Evolutionary conservation across 2,888 invertebrate genomes (phyloP).

Genomic region (Drosophila antonietae): DNA sequence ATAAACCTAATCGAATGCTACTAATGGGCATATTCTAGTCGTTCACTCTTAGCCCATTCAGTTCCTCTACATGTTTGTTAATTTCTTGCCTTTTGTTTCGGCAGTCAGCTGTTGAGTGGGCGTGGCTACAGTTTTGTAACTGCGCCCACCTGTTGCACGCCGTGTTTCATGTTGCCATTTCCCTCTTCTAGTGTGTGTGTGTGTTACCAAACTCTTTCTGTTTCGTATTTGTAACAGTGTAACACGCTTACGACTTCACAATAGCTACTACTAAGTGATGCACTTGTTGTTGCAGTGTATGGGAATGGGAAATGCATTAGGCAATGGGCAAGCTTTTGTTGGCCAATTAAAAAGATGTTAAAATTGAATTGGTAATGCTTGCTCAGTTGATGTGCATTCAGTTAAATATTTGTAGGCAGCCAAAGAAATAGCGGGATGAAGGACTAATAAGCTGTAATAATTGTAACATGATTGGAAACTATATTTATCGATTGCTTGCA

Average conservation of each 20-base stretch:
- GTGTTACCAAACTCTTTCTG: conserved; percentile 41
- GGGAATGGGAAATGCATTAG: conserved; percentile 7
- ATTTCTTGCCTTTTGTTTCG: conserved; percentile 33
- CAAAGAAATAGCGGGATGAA: not conserved
- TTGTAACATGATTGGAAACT: not conserved
- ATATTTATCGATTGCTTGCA: not conserved
- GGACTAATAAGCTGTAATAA: not conserved
- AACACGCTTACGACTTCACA: conserved; percentile 17
- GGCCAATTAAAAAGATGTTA: not conserved
- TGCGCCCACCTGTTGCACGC: conserved; percentile 45
- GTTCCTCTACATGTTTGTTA: conserved; percentile 2
- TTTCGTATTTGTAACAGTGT: conserved; percentile 33
- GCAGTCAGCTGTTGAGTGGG: conserved; percentile 26
- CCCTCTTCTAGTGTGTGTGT: not conserved
- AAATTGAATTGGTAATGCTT: conserved; percentile 18
- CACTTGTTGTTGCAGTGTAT: conserved; percentile 11
- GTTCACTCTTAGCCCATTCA: fast-evolving
- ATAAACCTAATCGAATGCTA: not conserved
- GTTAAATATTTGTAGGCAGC: not conserved
- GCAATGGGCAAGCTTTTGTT: conserved; percentile 1
- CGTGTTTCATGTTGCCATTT: conserved; percentile 5
- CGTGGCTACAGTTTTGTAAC: conserved; percentile 44
- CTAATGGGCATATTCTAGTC: conserved; percentile 1
- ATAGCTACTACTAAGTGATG: conserved; percentile 3
- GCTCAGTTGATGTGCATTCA: not conserved